Base-by-base conservation (phyloP, 2,888 invertebrate species). In the Liopterus haemorrhoidalis region DNA sequence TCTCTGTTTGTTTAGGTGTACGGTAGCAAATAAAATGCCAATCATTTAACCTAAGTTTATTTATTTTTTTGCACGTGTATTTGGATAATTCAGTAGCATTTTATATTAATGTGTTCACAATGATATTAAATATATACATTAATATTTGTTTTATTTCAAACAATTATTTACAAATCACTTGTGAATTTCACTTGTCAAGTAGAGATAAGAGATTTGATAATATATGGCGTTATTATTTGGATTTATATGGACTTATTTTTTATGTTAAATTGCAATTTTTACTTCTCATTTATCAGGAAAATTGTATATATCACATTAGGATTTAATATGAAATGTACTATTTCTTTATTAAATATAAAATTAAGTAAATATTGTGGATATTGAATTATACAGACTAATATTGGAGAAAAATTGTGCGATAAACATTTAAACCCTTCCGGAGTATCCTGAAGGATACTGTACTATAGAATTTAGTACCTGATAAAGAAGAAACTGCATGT, bases 151-250 rank as follows among this genome's bases (percentile, higher is more conserved):
- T 59, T 60, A 61, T 63, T 61, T 62, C 59, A 60, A 60, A 62
- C 61, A 65, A 67, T 66, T 67, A 65, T 67, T 67, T 62, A 66
- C 67, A 66, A 65, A 66, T 67, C 67, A 67, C 67, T 67, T 58
- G 55, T 65, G 59, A 60, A 54, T 55, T 61, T 63, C 61, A 65
- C 60, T 62, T 61, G 63, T 59, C 57, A 55, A 50, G n/a, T n/a
- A n/a, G 50, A 59, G 65, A 65, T 65, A 64, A 65, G 59, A 62
- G 39, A 53, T 48, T 22, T 33, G 35, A 27, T 20, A 33, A 44
- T 30, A 44, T 31, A 22, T 33, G 14, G 20, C 11, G 20, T 37
- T 36, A 35, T 43, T 43, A 30, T 43, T 43, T 28, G 22, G 25
- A 37, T 36, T 40, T 22, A 12, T 16, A 24, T 40, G 15, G 30